A percentile compares a stretch with the other conserved stretches of the same genome.
Evolutionary conservation across 2,113 vertebrate genomes (phyloP).

Genomic region (Hiodon alosoides): DNA sequence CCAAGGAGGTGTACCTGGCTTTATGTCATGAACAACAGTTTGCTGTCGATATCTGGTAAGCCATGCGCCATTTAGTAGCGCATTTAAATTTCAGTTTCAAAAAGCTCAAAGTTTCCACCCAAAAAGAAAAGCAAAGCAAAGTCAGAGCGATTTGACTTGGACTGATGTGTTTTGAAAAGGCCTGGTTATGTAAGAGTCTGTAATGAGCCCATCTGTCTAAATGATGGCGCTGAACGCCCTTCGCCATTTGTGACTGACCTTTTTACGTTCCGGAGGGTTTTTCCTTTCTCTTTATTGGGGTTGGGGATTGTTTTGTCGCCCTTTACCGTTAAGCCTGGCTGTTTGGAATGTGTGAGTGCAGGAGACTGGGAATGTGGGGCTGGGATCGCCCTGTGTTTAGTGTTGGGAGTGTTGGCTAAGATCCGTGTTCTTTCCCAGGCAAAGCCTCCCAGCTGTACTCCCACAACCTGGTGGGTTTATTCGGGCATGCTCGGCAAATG

Average conservation of each 20-base stretch:
- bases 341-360: neutral
- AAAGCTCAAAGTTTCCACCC: neutral
- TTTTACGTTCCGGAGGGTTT: no score
- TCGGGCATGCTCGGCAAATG: slow-evolving; percentile 95
- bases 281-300: neutral
- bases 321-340: neutral
- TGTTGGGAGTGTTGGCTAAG: neutral
- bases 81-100: no score
- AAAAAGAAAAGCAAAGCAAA: no score
- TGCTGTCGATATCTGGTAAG: slow-evolving; percentile 95
- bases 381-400: neutral
- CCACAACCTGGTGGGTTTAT: slow-evolving; percentile 87
- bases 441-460: slow-evolving; percentile 98
- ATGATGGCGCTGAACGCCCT: neutral
- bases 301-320: neutral
- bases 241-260: no score
- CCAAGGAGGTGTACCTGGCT: slow-evolving; percentile 94
- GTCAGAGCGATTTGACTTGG: no score
- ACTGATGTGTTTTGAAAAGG: neutral
- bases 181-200: neutral
- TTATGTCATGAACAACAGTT: slow-evolving; percentile 97
- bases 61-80: neutral
- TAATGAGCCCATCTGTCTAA: no score
- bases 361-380: neutral
- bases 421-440: slow-evolving; percentile 59